Percentiles rank a stretch among this genome's conserved stretches.
Evolutionary conservation across 2,888 invertebrate genomes (phyloP).

Genomic region (Blomia tropicalis): DNA sequence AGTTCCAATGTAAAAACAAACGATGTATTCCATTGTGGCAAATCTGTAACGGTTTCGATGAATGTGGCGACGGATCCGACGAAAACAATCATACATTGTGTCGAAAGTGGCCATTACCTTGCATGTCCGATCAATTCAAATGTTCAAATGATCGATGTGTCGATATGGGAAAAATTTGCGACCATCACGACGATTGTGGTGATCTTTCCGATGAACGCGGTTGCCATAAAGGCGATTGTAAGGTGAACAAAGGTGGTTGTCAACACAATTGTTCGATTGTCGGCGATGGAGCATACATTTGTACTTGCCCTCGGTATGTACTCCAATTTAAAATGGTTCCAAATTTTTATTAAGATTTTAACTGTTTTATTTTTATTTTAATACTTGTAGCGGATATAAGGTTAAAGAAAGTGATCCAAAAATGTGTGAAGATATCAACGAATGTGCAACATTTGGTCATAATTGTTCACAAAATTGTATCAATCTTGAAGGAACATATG

Average conservation of each 20-base stretch:
- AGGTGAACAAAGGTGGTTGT: slow-evolving; percentile 54
- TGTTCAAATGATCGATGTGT: slow-evolving; percentile 70
- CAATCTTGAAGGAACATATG: slow-evolving; percentile 74
- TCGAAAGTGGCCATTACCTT: slow-evolving; percentile 49
- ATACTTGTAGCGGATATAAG: slow-evolving; percentile 54
- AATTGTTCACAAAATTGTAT: slow-evolving; percentile 83
- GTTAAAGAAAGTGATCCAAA: slow-evolving; percentile 62
- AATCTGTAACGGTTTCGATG: slow-evolving; percentile 69
- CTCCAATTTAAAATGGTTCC: neutral
- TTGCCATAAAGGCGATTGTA: slow-evolving; percentile 48
- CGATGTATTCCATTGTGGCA: slow-evolving; percentile 38
- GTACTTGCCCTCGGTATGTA: slow-evolving; percentile 54
- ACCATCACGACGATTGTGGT: slow-evolving; percentile 75
- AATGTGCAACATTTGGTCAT: slow-evolving; percentile 59
- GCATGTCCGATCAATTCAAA: slow-evolving; percentile 54
- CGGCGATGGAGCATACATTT: slow-evolving; percentile 61
- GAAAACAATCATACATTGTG: slow-evolving; percentile 87
- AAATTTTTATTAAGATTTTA: too few species aligned
- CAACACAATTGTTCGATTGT: slow-evolving; percentile 78
- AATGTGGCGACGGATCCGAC: slow-evolving; percentile 86
- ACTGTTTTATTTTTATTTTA: neutral
- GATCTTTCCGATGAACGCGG: slow-evolving; percentile 77
- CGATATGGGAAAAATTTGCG: slow-evolving; percentile 59
- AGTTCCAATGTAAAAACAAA: slow-evolving; percentile 78
- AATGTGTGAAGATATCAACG: slow-evolving; percentile 71